These are phyloP conservation scores for Cuculus canorus DNA, from an alignment of 2,797 vertebrate genomes.

Conservation along the genomic window DNA sequence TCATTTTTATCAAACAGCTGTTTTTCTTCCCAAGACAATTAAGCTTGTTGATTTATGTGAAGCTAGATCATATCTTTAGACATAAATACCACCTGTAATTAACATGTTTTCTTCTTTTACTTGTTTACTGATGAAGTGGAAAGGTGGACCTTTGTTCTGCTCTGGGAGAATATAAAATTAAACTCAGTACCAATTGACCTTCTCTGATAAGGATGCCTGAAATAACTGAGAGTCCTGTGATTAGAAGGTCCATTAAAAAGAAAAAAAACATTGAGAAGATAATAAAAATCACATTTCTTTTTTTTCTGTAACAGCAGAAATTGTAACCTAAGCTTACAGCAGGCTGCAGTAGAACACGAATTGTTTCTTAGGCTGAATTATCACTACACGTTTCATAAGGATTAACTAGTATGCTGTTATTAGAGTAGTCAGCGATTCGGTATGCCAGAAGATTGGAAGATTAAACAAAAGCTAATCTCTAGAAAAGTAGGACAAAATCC, in stretches of 20 bases:
- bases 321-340: not conserved
- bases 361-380: slow-evolving; percentile 51
- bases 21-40: not conserved
- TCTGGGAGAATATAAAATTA: not conserved
- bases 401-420: slow-evolving; percentile 33
- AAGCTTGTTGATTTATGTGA: not conserved
- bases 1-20: not conserved
- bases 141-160: not conserved
- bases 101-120: not conserved
- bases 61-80: not conserved
- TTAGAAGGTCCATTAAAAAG: not conserved
- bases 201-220: not conserved
- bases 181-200: not conserved
- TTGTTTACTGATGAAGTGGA: not conserved
- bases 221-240: not conserved
- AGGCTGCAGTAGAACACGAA: slow-evolving; percentile 12
- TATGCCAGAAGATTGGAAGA: slow-evolving; percentile 48
- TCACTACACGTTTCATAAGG: slow-evolving; percentile 32
- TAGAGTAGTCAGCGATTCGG: slow-evolving; percentile 42
- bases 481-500: slow-evolving; percentile 35
- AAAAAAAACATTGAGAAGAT: not conserved
- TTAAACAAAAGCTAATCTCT: slow-evolving; percentile 68
- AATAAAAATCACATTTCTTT: not conserved
- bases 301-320: not conserved
- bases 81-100: not conserved